These are phyloP conservation scores for Meloidogyne hapla DNA, from an alignment of 1,140 invertebrate genomes.

Conservation along the genomic window DNA sequence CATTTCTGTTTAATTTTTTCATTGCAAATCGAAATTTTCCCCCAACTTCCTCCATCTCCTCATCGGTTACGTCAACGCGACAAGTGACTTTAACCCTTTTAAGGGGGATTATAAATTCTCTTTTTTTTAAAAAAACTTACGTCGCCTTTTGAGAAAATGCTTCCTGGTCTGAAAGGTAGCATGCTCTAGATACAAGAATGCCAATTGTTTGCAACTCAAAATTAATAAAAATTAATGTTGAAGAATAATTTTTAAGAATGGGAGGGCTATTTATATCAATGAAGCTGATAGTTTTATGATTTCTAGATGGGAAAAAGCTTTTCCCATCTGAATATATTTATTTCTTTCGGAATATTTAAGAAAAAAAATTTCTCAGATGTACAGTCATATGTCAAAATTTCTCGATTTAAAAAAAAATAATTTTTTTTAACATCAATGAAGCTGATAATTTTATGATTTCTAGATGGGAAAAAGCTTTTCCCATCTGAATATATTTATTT, in stretches of 20 bases:
- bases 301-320: too few species aligned
- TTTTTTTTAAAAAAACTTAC: slow-evolving; percentile 27
- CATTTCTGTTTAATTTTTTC: not conserved
- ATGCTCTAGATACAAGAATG: slow-evolving; percentile 53
- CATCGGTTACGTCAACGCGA: slow-evolving; percentile 30
- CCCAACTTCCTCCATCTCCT: slow-evolving; percentile 32
- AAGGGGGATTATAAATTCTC: not conserved
- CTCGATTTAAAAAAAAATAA: too few species aligned
- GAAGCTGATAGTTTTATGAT: too few species aligned
- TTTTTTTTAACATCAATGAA: too few species aligned
- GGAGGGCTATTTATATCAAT: not conserved
- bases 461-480: too few species aligned
- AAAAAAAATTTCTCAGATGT: too few species aligned
- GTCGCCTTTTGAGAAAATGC: slow-evolving; percentile 42
- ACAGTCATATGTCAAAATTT: too few species aligned
- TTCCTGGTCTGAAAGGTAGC: slow-evolving; percentile 57
- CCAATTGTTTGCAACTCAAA: slow-evolving; percentile 49
- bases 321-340: too few species aligned
- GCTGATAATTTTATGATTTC: too few species aligned
- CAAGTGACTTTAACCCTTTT: slow-evolving; percentile 48
- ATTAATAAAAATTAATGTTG: slow-evolving; percentile 12
- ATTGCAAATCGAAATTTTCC: slow-evolving; percentile 4
- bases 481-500: too few species aligned
- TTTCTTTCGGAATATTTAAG: too few species aligned
- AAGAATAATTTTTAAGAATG: slow-evolving; percentile 18